phyloP scores from a whole-genome alignment of 2,113 vertebrate genomes.

The Pao palembangensis region DNA sequence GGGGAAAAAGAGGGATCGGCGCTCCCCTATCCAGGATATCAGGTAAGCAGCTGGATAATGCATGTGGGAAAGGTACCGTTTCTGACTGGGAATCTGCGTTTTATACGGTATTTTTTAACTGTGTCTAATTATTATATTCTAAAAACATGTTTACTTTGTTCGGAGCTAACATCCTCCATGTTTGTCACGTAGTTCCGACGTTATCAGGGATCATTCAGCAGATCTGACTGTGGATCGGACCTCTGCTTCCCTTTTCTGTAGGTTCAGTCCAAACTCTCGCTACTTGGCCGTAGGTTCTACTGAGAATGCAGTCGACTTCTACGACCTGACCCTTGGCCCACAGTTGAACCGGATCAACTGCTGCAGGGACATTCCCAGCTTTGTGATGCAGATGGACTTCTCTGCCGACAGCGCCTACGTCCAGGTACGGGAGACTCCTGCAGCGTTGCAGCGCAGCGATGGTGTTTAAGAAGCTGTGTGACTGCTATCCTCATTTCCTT shows the following conservation, averaged over 20 bases:
- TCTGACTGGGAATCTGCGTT: too few species aligned
- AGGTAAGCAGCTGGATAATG: constrained; percentile 70
- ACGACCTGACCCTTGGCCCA: constrained; percentile 89
- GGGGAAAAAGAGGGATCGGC: constrained; percentile 94
- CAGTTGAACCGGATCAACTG: constrained; percentile 91
- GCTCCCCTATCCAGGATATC: constrained; percentile 91
- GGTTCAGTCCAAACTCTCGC: constrained; percentile 91
- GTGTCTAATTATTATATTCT: too few species aligned
- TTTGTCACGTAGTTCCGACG: too few species aligned
- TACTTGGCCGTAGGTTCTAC: constrained; percentile 92
- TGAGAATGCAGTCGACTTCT: constrained; percentile 95
- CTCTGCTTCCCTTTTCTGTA: constrained; percentile 32
- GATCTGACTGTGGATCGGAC: too few species aligned
- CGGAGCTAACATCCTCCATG: too few species aligned
- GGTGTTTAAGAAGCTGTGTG: neutral
- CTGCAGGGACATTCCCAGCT: constrained; percentile 93
- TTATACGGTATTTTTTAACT: too few species aligned
- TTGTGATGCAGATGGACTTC: constrained; percentile 96
- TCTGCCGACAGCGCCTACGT: constrained; percentile 87
- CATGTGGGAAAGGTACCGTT: too few species aligned
- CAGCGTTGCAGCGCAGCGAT: neutral
- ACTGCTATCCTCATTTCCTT: constrained; percentile 14
- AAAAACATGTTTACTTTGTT: too few species aligned
- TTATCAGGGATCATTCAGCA: too few species aligned
- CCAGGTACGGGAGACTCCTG: constrained; percentile 75